Evolutionary conservation across 2,797 vertebrate genomes (phyloP).

Genomic region (Phoeniculus purpureus): DNA sequence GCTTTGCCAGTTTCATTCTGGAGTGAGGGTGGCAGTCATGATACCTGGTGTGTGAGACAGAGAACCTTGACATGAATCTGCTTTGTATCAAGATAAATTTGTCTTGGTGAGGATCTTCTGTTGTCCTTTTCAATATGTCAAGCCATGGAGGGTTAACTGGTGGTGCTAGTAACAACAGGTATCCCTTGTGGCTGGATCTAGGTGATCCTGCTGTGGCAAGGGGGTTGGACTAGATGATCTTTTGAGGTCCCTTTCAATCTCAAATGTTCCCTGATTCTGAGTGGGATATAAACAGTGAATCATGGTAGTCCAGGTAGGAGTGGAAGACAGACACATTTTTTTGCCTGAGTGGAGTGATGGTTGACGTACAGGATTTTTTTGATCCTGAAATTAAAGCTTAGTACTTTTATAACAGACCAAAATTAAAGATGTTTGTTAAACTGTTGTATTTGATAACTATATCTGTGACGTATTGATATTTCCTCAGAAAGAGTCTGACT

Average conservation of each 20-base stretch:
- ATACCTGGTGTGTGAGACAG: neutral
- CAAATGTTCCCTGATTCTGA: neutral
- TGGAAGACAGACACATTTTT: fast-evolving
- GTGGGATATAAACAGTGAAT: no score
- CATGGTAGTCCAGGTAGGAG: neutral
- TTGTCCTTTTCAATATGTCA: neutral
- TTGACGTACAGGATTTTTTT: neutral
- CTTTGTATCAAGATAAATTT: neutral
- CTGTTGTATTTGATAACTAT: neutral
- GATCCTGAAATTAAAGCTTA: neutral
- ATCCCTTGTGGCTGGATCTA: no score
- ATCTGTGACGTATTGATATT: neutral
- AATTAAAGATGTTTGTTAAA: neutral
- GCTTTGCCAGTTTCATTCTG: neutral
- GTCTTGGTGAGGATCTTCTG: neutral
- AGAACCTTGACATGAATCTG: neutral
- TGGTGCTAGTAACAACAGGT: neutral
- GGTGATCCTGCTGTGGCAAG: no score
- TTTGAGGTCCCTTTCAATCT: no score
- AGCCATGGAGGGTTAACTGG: neutral
- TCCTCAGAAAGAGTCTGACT: neutral
- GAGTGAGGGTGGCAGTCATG: neutral
- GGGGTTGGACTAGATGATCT: no score
- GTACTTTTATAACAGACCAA: neutral
- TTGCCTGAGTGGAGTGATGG: neutral